phyloP scores from a whole-genome alignment of 2,888 invertebrate genomes.

The Harpagoxenus sublaevis region DNA sequence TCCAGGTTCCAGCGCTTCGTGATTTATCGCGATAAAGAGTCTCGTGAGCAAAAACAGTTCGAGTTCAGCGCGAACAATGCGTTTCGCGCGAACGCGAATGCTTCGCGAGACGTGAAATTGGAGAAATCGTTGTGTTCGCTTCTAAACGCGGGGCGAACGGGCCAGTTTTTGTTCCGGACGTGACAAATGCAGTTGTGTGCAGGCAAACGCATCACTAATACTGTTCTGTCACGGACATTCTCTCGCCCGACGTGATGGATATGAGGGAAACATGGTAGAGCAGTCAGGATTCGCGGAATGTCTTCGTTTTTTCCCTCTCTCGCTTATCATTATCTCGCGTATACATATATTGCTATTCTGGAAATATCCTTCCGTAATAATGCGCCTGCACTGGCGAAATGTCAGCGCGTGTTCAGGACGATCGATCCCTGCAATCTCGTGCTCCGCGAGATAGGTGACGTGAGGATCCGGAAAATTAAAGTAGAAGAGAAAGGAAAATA shows the following conservation, averaged over 20 bases:
- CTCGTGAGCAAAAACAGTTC: background rate
- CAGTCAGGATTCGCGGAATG: background rate
- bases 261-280: background rate
- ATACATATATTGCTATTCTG: background rate
- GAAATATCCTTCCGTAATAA: slow-evolving; percentile 38
- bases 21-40: slow-evolving; percentile 4
- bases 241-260: background rate
- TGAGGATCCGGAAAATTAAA: background rate
- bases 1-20: background rate
- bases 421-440: slow-evolving; percentile 22
- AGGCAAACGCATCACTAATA: background rate
- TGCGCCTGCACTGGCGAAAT: slow-evolving; percentile 46
- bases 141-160: background rate
- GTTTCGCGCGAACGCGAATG: background rate
- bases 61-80: slow-evolving; percentile 7
- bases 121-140: background rate
- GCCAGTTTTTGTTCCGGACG: background rate
- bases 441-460: slow-evolving; percentile 3
- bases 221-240: background rate
- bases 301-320: background rate
- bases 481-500: background rate
- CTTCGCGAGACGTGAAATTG: background rate
- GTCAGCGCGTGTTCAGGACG: slow-evolving; percentile 16
- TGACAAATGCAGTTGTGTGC: background rate
- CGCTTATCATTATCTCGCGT: background rate